Conservation (phyloP, 30 jellyfish, hydroid and myxozoan species). For the Sanderia malayensis region DNA sequence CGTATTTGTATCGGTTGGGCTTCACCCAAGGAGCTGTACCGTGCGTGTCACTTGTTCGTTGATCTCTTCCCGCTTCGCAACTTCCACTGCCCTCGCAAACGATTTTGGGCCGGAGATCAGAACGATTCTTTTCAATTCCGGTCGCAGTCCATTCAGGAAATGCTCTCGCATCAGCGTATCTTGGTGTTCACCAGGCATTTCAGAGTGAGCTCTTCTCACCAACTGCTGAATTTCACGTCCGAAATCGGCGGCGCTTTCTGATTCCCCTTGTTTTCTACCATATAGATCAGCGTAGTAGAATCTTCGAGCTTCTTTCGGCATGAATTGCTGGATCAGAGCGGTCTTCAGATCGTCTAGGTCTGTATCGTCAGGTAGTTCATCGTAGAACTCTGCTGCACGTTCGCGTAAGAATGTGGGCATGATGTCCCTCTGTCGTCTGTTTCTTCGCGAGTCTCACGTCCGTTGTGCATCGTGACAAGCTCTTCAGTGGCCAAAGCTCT, state of each 20-base stretch:
- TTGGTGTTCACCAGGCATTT: slow-evolving; percentile 36
- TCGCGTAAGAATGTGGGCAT: too few species aligned
- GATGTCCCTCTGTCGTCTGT: too few species aligned
- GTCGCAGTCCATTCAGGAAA: slow-evolving; percentile 27
- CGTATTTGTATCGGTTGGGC: too few species aligned
- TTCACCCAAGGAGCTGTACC: slow-evolving; percentile 17
- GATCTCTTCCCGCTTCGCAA: slow-evolving; percentile 34
- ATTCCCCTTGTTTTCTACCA: too few species aligned
- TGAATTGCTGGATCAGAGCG: slow-evolving; percentile 20
- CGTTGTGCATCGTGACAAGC: too few species aligned
- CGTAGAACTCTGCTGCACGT: slow-evolving; percentile 51
- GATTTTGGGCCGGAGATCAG: slow-evolving; percentile 17
- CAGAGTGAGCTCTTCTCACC: slow-evolving; percentile 28
- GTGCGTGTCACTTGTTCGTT: too few species aligned
- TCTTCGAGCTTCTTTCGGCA: slow-evolving; percentile 47
- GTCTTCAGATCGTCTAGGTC: slow-evolving; percentile 19
- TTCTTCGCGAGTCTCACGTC: too few species aligned
- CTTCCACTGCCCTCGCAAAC: slow-evolving; percentile 22
- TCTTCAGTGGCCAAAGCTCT: too few species aligned
- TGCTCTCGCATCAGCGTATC: slow-evolving; percentile 47
- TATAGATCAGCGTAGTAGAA: slow-evolving; percentile 28
- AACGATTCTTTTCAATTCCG: slow-evolving; percentile 12
- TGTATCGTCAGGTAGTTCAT: slow-evolving; percentile 4
- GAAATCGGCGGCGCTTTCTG: slow-evolving; percentile 41
- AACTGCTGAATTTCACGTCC: slow-evolving; percentile 17